Percentiles rank a stretch among this genome's conserved stretches.
phyloP scores from a whole-genome alignment of 2,888 invertebrate species.

The Xestia xanthographa region DNA sequence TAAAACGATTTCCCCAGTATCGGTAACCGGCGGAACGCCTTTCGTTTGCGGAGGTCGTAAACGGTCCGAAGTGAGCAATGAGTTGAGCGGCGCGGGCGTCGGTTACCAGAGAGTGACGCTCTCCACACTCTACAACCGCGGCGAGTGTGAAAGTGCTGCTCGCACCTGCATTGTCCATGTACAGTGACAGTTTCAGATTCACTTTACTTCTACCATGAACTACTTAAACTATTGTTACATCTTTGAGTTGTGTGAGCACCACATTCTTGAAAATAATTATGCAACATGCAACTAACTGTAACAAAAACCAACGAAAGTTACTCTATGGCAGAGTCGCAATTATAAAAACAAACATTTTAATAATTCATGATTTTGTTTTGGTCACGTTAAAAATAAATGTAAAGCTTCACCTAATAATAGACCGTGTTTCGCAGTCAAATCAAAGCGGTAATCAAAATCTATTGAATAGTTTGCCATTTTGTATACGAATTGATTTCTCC shows the following conservation, averaged over 20 bases:
- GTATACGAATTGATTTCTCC: slow-evolving; percentile 48
- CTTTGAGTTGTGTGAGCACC: slow-evolving; percentile 43
- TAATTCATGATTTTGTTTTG: slow-evolving; percentile 21
- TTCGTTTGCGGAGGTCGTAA: slow-evolving; percentile 74
- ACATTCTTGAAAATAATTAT: slow-evolving; percentile 34
- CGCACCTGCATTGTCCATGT: slow-evolving; percentile 79
- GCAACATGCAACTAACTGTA: slow-evolving; percentile 25
- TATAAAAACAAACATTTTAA: not conserved
- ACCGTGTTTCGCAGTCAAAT: slow-evolving; percentile 26
- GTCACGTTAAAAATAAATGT: slow-evolving; percentile 1
- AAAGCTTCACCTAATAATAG: slow-evolving; percentile 8
- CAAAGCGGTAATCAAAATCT: slow-evolving; percentile 43
- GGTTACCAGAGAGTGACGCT: slow-evolving; percentile 54
- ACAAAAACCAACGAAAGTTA: not conserved
- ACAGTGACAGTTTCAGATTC: slow-evolving; percentile 81
- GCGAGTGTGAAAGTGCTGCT: slow-evolving; percentile 86
- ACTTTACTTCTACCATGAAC: slow-evolving; percentile 77
- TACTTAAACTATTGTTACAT: slow-evolving; percentile 73
- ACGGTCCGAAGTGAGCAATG: slow-evolving; percentile 71
- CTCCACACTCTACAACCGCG: slow-evolving; percentile 60
- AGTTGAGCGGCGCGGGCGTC: slow-evolving; percentile 39
- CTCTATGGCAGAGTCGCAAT: not conserved
- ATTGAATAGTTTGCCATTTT: slow-evolving; percentile 45
- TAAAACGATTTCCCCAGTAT: slow-evolving; percentile 73
- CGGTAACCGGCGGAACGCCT: slow-evolving; percentile 69